Percentiles rank a stretch among this genome's conserved stretches.
Evolutionary conservation across 2,113 vertebrate species (phyloP).

Genomic region (Colistium nudipinnis): DNA sequence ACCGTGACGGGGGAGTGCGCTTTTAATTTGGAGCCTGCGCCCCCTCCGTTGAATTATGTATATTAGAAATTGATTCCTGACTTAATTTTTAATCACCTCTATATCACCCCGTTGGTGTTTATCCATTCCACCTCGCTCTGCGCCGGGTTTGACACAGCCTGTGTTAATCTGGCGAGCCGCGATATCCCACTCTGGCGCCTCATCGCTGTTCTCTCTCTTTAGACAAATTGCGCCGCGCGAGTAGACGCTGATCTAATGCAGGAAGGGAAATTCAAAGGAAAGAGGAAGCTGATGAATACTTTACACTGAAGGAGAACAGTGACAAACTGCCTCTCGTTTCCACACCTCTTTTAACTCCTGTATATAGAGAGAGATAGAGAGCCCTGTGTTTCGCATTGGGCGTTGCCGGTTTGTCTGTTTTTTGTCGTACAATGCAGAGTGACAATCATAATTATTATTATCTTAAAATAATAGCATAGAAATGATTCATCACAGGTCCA

Average conservation of each 20-base stretch:
- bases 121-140: constrained; percentile 14
- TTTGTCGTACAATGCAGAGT: too few species aligned
- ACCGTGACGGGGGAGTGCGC: constrained; percentile 14
- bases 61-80: constrained; percentile 17
- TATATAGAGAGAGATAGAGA: too few species aligned
- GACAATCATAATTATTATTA: too few species aligned
- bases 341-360: too few species aligned
- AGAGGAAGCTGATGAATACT: constrained; percentile 33
- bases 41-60: constrained; percentile 34
- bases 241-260: constrained; percentile 35
- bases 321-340: constrained; percentile 40
- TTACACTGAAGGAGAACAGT: constrained; percentile 24
- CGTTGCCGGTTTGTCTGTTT: too few species aligned
- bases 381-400: too few species aligned
- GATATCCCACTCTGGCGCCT: constrained; percentile 24
- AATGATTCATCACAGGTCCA: too few species aligned
- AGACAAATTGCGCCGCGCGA: not conserved
- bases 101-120: not conserved
- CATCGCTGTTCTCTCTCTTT: not conserved
- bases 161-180: constrained; percentile 5
- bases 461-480: too few species aligned
- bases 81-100: constrained; percentile 41
- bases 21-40: constrained; percentile 34
- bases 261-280: constrained; percentile 28
- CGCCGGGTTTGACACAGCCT: constrained; percentile 6